Evolutionary conservation across 2,888 invertebrate genomes (phyloP).

Genomic region (Troides oblongomaculatus): DNA sequence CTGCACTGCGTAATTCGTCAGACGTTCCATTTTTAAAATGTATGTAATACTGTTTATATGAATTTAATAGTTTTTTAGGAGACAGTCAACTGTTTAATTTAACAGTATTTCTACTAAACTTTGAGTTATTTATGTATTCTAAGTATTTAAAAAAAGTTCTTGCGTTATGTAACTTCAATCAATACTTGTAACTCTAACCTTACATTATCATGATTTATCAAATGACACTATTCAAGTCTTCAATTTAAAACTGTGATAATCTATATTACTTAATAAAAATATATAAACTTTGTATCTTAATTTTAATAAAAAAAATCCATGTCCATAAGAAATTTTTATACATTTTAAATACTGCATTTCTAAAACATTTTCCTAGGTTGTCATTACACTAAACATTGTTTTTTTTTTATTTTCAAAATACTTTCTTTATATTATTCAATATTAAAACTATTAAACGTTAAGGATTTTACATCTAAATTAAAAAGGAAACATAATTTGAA

Average conservation of each 20-base stretch:
- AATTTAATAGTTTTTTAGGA: not conserved
- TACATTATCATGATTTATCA: constrained; percentile 26
- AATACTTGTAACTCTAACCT: constrained; percentile 31
- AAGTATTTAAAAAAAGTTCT: constrained; percentile 22
- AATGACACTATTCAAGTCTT: not conserved
- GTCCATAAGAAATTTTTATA: too few relatives aligned
- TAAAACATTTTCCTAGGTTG: not conserved
- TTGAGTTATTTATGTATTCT: not conserved
- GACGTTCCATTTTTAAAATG: constrained; percentile 26
- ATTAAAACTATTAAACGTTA: not conserved
- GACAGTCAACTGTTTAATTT: constrained; percentile 6
- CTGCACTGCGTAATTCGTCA: constrained; percentile 2
- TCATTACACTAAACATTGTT: too few relatives aligned
- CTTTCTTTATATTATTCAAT: not conserved
- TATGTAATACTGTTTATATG: constrained; percentile 10
- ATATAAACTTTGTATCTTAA: too few relatives aligned
- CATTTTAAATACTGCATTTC: not conserved
- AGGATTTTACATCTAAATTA: not conserved
- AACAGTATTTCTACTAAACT: not conserved
- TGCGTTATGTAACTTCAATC: constrained; percentile 33
- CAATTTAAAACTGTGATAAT: not conserved
- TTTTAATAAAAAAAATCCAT: too few relatives aligned
- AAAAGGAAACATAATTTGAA: not conserved
- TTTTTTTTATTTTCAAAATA: too few relatives aligned
- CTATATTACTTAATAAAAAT: too few relatives aligned